A percentile compares a stretch with the other conserved stretches of the same genome.
phyloP scores from a whole-genome alignment of 1,140 invertebrate species.

The Ceratitis capitata region DNA sequence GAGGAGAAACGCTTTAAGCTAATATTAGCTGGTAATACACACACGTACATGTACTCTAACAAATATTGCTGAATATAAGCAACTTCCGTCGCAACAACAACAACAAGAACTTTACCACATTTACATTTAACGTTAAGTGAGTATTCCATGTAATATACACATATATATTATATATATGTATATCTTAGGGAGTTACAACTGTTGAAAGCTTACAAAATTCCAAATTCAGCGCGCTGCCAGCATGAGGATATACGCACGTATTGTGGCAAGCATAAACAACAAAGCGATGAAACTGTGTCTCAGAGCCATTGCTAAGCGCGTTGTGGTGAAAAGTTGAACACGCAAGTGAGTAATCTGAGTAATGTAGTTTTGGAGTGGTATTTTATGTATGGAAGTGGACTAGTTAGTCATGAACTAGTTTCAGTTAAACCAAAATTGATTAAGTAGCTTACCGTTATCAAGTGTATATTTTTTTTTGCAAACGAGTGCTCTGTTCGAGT shows the following conservation, averaged over 20 bases:
- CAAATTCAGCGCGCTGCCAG: background rate
- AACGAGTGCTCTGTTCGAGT: too few relatives aligned
- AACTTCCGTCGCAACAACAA: background rate
- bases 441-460: too few relatives aligned
- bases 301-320: too few relatives aligned
- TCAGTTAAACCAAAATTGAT: too few relatives aligned
- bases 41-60: too few relatives aligned
- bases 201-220: background rate
- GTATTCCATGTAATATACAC: background rate
- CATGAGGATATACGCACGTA: background rate
- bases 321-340: too few relatives aligned
- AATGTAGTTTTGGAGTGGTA: too few relatives aligned
- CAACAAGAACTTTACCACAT: background rate
- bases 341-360: too few relatives aligned
- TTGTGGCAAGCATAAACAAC: background rate
- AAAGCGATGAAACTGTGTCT: background rate
- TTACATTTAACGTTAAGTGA: background rate
- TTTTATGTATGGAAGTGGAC: too few relatives aligned
- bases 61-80: background rate
- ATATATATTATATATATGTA: background rate
- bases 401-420: too few relatives aligned
- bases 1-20: background rate
- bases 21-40: background rate
- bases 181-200: background rate
- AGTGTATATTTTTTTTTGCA: too few relatives aligned